Conservation (phyloP, 2,888 invertebrate species). For the Lepas anatifera region DNA sequence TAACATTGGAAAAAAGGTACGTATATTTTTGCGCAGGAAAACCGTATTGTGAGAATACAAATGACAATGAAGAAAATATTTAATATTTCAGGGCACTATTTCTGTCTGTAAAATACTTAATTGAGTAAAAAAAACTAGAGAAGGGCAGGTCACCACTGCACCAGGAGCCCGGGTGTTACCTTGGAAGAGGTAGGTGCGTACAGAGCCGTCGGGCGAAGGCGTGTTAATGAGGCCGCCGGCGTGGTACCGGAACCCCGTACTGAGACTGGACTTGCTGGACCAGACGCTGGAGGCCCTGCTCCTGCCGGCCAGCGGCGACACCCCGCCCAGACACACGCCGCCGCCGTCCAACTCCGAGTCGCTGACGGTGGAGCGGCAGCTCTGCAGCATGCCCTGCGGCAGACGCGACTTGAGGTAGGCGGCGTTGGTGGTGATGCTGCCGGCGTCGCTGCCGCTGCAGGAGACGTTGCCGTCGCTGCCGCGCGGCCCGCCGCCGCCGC, state of each 20-base stretch:
- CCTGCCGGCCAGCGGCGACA: neutral
- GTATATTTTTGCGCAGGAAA: too few relatives aligned
- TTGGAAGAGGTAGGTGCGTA: conserved; percentile 83
- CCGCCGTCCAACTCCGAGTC: conserved; percentile 24
- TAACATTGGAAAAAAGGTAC: too few relatives aligned
- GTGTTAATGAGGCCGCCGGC: conserved; percentile 69
- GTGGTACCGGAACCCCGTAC: conserved; percentile 74
- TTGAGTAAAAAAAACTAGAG: too few relatives aligned
- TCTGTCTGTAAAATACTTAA: too few relatives aligned
- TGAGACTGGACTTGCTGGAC: conserved; percentile 80
- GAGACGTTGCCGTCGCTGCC: too few relatives aligned
- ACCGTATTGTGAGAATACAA: too few relatives aligned
- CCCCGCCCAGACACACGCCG: too few relatives aligned
- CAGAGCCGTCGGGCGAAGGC: conserved; percentile 68
- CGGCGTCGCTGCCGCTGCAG: conserved; percentile 44
- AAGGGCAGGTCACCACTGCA: too few relatives aligned
- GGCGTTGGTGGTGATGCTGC: conserved; percentile 68
- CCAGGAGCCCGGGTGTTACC: conserved; percentile 43
- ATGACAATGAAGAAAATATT: too few relatives aligned
- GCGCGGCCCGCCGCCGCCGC: too few relatives aligned
- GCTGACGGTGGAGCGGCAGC: conserved; percentile 20
- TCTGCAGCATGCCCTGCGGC: conserved; percentile 41
- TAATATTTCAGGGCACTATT: too few relatives aligned
- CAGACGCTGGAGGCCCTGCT: conserved; percentile 68
- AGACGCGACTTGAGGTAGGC: conserved; percentile 57